Base-by-base conservation (phyloP, 2,113 vertebrate species). In the Melanostigma gelatinosum region DNA sequence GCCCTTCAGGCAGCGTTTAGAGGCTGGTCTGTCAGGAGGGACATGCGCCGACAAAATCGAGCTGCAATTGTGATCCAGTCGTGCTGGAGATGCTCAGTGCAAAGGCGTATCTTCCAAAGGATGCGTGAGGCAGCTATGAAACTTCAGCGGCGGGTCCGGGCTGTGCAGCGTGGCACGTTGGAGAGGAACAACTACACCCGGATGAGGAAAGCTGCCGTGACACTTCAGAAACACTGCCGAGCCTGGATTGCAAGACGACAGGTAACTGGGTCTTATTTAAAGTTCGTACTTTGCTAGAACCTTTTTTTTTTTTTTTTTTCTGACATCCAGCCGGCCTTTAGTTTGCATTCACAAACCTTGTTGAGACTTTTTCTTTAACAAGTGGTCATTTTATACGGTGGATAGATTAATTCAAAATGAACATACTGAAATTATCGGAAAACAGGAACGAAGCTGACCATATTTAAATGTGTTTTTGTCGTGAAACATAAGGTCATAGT, bases 21-120 rank as follows among this genome's bases (percentile, higher is more conserved):
- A 82, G 93, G 93, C 75, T 78, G 88, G 79, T 65, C 38, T 48
- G 80, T 85, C 68, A 90, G 93, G 52, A 91, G 55, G 71, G 80
- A 86, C 3, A 44, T 95, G 4, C 55, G 68, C 18, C 3, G 22
- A 1, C 79, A 88, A 69, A 83, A 62, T 11, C 58, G 6, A 0
- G 94, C 96, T 2, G 96, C 96, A 11, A 69, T 40, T 2, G 71
- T 93, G 87, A 94, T 97, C 81, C 96, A 97, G 88, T 91, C 89
- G 0, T 11, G 71, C 27, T 96, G 95, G 77, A 93, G 91, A 85
- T 80, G 87, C n/a, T 93, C 84, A 7, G 85, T 88, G 61, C 90
- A 86, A 72, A 94, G 94, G 64, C 92, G 84, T 9, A 48, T 46
- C 20, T 94, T 94, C 87, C 54, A 63, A 62, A 91, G 60, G 62